Evolutionary conservation across 1,140 invertebrate species (phyloP).

Genomic region (Bombus polaris): DNA sequence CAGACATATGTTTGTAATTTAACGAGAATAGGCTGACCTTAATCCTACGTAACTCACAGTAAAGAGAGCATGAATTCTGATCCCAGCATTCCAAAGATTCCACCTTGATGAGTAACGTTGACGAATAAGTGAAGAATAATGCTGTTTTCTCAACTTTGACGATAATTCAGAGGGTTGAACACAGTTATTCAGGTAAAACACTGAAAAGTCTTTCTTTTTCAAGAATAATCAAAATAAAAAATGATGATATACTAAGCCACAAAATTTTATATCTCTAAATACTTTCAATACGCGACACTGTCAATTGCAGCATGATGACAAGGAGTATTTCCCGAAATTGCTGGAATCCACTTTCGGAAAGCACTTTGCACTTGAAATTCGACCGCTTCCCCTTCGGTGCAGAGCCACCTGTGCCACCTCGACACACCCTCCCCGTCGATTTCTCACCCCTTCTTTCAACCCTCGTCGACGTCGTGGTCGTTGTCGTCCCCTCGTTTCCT

Average conservation of each 20-base stretch:
- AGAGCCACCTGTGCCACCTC: conserved; percentile 30
- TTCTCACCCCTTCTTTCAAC: conserved; percentile 54
- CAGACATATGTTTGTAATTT: not conserved
- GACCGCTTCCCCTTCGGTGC: conserved; percentile 8
- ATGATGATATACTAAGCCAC: too few relatives aligned
- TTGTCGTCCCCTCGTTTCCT: conserved; percentile 69
- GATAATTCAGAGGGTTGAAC: too few relatives aligned
- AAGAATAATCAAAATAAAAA: too few relatives aligned
- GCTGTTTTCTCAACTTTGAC: too few relatives aligned
- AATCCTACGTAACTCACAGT: too few relatives aligned
- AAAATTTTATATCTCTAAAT: too few relatives aligned
- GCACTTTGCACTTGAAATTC: conserved; percentile 27
- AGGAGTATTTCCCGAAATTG: not conserved
- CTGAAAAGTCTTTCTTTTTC: too few relatives aligned
- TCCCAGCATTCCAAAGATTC: not conserved
- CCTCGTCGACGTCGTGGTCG: conserved; percentile 55
- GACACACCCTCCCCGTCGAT: conserved; percentile 48
- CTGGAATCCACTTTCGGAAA: conserved; percentile 32
- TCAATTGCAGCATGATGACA: not conserved
- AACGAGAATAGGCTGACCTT: not conserved
- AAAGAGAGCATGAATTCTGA: not conserved
- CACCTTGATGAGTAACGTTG: not conserved
- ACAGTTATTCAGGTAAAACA: too few relatives aligned
- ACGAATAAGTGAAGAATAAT: not conserved
- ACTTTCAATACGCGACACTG: not conserved